Conservation (phyloP, 2,113 vertebrate species). For the Labeo catla region DNA sequence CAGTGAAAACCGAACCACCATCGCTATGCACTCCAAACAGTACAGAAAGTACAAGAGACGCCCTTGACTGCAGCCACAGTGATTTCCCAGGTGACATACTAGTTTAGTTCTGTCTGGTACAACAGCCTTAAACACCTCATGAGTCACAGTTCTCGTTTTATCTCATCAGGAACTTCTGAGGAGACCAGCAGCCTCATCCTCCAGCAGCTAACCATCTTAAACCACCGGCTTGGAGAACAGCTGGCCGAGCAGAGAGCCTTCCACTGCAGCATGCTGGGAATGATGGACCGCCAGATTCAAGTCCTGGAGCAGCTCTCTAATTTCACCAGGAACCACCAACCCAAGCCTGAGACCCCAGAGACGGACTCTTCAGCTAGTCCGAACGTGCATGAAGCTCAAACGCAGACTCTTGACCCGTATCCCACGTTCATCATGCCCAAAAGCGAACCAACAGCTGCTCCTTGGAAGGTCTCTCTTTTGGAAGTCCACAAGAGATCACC, state of each 20-base stretch:
- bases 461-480: conserved; percentile 56
- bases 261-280: conserved; percentile 65
- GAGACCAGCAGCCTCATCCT: conserved; percentile 61
- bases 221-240: conserved; percentile 63
- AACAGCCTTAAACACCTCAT: neutral
- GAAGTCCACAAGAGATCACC: conserved; percentile 50
- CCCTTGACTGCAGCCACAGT: conserved; percentile 44
- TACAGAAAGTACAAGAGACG: conserved; percentile 46
- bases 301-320: conserved; percentile 64
- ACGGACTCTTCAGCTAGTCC: conserved; percentile 43
- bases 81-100: conserved; percentile 45
- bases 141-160: neutral
- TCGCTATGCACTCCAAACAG: conserved; percentile 38
- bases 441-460: conserved; percentile 39
- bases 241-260: conserved; percentile 63
- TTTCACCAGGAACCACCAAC: conserved; percentile 44
- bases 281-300: conserved; percentile 65
- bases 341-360: conserved; percentile 14
- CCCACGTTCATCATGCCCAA: conserved; percentile 37
- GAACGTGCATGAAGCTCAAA: conserved; percentile 53
- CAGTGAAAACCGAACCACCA: conserved; percentile 59
- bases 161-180: conserved; percentile 51
- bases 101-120: neutral
- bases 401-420: conserved; percentile 39
- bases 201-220: conserved; percentile 62